phyloP scores from a whole-genome alignment of 2,113 vertebrate genomes.

The Sorex araneus region DNA sequence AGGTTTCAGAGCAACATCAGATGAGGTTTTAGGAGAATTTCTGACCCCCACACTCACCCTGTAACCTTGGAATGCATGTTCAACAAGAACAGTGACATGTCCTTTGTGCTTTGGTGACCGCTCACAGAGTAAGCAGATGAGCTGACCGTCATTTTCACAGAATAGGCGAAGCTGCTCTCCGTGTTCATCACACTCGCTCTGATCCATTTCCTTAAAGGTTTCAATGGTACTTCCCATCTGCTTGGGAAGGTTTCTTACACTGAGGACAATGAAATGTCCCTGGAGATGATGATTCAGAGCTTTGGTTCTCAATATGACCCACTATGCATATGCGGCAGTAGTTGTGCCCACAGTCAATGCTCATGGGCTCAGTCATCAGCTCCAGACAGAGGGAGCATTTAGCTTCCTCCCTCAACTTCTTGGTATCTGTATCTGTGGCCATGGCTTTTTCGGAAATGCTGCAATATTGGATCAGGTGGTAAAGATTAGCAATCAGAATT shows the following conservation, averaged over 20 bases:
- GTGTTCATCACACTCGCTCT: not conserved
- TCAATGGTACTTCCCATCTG: constrained; percentile 79
- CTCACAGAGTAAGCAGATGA: too few species aligned
- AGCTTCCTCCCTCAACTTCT: not conserved
- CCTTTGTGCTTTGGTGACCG: too few species aligned
- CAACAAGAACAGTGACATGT: not conserved
- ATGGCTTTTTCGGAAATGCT: constrained; percentile 20
- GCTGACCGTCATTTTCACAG: too few species aligned
- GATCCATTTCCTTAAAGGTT: constrained; percentile 49
- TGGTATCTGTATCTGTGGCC: not conserved
- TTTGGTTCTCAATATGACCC: constrained; percentile 83
- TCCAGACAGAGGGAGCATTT: too few species aligned
- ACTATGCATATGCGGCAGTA: constrained; percentile 84
- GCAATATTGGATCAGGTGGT: not conserved
- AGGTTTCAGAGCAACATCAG: too few species aligned
- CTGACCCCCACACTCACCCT: constrained; percentile 24
- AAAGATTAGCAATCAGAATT: not conserved
- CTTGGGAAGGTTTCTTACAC: constrained; percentile 84
- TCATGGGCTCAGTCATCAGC: constrained; percentile 87
- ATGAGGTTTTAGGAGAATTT: too few species aligned
- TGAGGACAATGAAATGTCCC: constrained; percentile 79
- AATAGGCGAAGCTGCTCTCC: too few species aligned
- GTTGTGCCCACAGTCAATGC: constrained; percentile 85
- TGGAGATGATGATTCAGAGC: not conserved
- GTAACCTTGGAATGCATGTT: constrained; percentile 21